Evolutionary conservation across 2,888 invertebrate species (phyloP), one percentile per base, ranked within the genome.

Genomic region (Julus scanicus): DNA sequence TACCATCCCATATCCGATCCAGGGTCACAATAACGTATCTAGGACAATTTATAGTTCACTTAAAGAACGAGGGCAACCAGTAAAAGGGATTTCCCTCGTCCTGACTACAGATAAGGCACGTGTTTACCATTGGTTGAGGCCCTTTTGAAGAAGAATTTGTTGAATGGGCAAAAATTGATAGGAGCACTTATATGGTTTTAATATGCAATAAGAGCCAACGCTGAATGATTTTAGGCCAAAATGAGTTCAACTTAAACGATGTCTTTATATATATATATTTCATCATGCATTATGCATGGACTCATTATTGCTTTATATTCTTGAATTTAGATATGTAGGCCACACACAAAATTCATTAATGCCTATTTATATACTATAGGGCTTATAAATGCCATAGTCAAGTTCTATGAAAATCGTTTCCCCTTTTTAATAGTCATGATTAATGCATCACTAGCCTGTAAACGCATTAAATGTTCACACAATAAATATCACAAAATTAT

Each of bases 291-390:
- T 71, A 71, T 71, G 71, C 71, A 71, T 71, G 71, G 71, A 29
- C 71, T 71, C 71, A 71, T 71, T 71, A 71, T 71, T 71, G 71
- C 71, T 71, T 71, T 71, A 71, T 71, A 71, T 71, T 71, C 71
- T 71, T 29, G 71, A 71, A 71, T 71, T 71, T 71, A 8, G 71
- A 71, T 20, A 71, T 71, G 71, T 71, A 71, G 71, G 71, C 29
- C 71, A 71, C 2, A 0, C 53, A 11, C 29, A n/a, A 63, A 71
- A 29, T 71, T 71, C 71, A 29, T 71, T 71, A 29, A 71, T 71
- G 71, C 20, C 71, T 6, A 71, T 4, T 71, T 29, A 71, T 29
- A 29, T 6, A 20, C 71, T 2, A 29, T 29, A 8, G 53, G 53
- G 53, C 53, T 53, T 53, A 11, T 53, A 13, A 5, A 17, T 63